These are phyloP conservation scores for Lapara coniferarum DNA, from an alignment of 2,888 invertebrate species.

Conservation along the genomic window DNA sequence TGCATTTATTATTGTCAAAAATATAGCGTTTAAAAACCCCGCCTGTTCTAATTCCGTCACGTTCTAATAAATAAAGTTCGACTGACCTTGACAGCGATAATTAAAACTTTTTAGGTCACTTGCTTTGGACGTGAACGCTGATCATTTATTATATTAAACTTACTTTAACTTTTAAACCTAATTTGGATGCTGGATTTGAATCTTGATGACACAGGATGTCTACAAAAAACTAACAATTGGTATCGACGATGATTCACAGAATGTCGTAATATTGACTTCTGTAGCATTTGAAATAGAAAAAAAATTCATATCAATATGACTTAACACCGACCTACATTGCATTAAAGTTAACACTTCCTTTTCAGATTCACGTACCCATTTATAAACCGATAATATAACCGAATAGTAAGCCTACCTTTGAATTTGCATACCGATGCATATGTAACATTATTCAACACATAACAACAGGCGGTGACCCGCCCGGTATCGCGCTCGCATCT, in stretches of 20 bases:
- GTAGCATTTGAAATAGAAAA: too few relatives aligned
- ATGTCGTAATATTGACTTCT: too few relatives aligned
- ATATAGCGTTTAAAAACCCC: too few relatives aligned
- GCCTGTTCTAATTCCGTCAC: constrained; percentile 8
- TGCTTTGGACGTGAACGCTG: background rate
- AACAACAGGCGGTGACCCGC: constrained; percentile 37
- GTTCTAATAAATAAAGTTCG: background rate
- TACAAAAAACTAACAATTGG: too few relatives aligned
- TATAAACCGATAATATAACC: background rate
- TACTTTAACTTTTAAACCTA: too few relatives aligned
- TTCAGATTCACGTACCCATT: background rate
- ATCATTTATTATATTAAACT: background rate
- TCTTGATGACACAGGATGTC: too few relatives aligned
- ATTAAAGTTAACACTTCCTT: too few relatives aligned
- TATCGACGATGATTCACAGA: too few relatives aligned
- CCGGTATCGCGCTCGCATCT: constrained; percentile 39
- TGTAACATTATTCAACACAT: constrained; percentile 34
- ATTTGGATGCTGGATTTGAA: too few relatives aligned
- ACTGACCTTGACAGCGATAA: background rate
- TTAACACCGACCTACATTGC: too few relatives aligned
- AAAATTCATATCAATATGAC: too few relatives aligned
- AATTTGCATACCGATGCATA: constrained; percentile 34
- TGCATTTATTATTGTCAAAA: constrained; percentile 1
- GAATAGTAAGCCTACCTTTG: background rate
- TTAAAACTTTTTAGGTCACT: background rate